Evolutionary conservation across 1,140 invertebrate genomes (phyloP).

Genomic region (Carcinoscorpius rotundicauda): DNA sequence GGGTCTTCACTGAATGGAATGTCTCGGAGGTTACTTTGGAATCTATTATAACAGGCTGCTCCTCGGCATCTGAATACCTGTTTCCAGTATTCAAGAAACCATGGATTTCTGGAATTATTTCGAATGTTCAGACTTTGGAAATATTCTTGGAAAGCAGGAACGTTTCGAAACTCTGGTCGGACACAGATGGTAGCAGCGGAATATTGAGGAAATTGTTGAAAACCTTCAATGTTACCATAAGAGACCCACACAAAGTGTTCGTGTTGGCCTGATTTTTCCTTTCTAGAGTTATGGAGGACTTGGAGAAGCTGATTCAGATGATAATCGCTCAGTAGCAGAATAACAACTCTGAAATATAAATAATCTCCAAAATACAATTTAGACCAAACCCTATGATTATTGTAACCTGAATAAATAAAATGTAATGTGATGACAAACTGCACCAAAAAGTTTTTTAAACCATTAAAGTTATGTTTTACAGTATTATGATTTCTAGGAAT

Average conservation of each 20-base stretch:
- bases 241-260: conserved; percentile 25
- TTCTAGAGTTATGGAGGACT: conserved; percentile 20
- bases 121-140: conserved; percentile 24
- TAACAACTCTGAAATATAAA: conserved; percentile 16
- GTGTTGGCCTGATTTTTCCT: conserved; percentile 16
- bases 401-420: too few relatives aligned
- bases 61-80: conserved; percentile 27
- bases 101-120: conserved; percentile 28
- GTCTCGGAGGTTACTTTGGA: conserved; percentile 2
- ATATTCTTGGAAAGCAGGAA: conserved; percentile 25
- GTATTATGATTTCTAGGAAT: too few relatives aligned
- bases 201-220: conserved; percentile 21
- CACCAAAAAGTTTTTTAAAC: too few relatives aligned
- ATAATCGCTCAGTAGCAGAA: conserved; percentile 23
- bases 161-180: conserved; percentile 17
- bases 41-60: conserved; percentile 20
- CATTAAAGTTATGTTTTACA: too few relatives aligned
- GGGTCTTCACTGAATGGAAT: conserved; percentile 25
- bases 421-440: too few relatives aligned
- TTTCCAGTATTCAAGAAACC: conserved; percentile 30
- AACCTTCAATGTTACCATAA: conserved; percentile 23
- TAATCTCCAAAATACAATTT: too few relatives aligned
- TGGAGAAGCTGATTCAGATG: conserved; percentile 18
- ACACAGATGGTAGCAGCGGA: conserved; percentile 24
- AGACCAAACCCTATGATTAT: too few relatives aligned